Evolutionary conservation across 2,113 vertebrate species (phyloP).

Genomic region (Rhineura floridana): DNA sequence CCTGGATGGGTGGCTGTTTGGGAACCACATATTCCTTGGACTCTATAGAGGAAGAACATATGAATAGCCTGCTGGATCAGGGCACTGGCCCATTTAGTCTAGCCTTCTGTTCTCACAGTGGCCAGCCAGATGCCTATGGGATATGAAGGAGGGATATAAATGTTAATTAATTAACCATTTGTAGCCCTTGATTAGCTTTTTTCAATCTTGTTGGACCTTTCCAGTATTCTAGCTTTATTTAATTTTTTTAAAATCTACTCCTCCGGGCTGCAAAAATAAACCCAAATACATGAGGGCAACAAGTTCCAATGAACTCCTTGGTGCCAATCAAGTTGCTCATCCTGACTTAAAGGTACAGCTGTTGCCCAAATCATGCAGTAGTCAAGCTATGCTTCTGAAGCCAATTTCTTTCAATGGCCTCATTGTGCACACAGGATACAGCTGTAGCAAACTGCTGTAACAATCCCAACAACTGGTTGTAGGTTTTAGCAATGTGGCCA

Average conservation of each 20-base stretch:
- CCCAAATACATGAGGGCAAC: not conserved
- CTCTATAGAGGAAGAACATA: no score
- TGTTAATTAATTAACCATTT: not conserved
- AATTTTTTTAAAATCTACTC: not conserved
- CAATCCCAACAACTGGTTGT: not conserved
- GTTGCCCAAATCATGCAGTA: not conserved
- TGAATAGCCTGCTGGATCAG: no score
- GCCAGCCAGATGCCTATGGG: no score
- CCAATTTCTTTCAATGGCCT: constrained; percentile 2
- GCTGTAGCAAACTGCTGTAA: not conserved
- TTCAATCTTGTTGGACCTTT: not conserved
- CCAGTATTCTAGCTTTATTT: not conserved
- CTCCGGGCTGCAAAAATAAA: not conserved
- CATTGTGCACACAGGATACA: not conserved
- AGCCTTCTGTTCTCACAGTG: no score
- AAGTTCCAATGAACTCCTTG: not conserved
- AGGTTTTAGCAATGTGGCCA: not conserved
- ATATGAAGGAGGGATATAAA: no score
- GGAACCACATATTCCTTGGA: no score
- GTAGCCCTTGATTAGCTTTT: no score
- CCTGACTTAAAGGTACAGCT: not conserved
- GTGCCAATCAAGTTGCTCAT: not conserved
- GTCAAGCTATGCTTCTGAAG: not conserved
- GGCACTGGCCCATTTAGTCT: no score
- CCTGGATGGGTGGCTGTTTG: no score